A percentile compares a stretch with the other conserved stretches of the same genome.
Evolutionary conservation across 2,888 invertebrate genomes (phyloP).

Genomic region (Amorpha juglandis): DNA sequence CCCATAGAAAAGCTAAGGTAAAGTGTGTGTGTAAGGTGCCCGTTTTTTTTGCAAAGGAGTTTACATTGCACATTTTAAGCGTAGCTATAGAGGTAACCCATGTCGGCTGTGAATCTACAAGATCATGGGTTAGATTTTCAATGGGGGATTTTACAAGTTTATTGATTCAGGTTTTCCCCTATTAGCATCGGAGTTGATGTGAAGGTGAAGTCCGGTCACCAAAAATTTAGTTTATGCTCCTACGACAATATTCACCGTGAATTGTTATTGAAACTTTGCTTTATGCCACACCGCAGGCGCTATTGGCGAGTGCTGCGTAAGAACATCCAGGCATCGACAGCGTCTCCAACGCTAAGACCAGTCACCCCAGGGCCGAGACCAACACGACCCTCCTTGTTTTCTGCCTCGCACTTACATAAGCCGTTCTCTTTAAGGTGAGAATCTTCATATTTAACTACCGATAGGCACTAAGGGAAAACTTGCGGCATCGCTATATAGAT

Average conservation of each 20-base stretch:
- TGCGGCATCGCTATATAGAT: neutral
- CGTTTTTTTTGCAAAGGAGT: no score
- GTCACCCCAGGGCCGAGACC: slow-evolving; percentile 74
- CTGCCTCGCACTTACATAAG: slow-evolving; percentile 87
- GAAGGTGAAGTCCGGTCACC: no score
- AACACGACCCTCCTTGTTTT: slow-evolving; percentile 85
- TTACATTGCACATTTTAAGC: no score
- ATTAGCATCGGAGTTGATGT: no score
- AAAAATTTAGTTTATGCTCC: neutral
- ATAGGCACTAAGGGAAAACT: slow-evolving; percentile 15
- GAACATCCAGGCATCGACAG: slow-evolving; percentile 82
- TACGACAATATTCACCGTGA: neutral
- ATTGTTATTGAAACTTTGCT: neutral
- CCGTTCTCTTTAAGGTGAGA: slow-evolving; percentile 87
- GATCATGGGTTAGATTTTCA: no score
- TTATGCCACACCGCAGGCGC: slow-evolving; percentile 77
- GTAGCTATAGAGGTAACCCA: no score
- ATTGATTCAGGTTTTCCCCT: no score
- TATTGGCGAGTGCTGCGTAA: slow-evolving; percentile 92
- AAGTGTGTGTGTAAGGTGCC: no score
- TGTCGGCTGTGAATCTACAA: no score
- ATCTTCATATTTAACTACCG: neutral
- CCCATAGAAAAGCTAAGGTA: no score
- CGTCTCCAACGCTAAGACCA: slow-evolving; percentile 66
- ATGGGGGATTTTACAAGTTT: no score